Evolutionary conservation across 2,797 vertebrate species (phyloP).

Genomic region (Myotis vivesi): DNA sequence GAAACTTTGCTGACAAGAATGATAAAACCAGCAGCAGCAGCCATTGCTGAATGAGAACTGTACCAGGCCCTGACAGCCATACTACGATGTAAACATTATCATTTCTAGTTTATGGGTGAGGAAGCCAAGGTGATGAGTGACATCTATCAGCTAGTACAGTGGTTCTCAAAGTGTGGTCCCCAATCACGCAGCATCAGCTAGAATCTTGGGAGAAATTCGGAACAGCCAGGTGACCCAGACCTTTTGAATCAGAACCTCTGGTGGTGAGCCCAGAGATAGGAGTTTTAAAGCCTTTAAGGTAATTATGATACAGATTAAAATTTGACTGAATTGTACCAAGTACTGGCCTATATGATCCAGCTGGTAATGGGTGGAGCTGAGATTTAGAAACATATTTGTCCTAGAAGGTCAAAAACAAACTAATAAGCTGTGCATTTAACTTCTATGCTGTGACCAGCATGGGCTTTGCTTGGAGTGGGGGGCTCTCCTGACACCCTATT

Average conservation of each 20-base stretch:
- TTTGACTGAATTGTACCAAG: background rate
- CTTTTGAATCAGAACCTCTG: background rate
- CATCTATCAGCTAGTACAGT: no score
- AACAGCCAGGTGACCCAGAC: background rate
- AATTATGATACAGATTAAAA: background rate
- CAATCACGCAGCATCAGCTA: background rate
- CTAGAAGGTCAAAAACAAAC: background rate
- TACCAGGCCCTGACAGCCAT: accelerated
- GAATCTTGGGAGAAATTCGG: background rate
- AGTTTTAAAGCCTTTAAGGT: background rate
- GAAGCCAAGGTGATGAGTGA: background rate
- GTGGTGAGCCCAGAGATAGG: background rate
- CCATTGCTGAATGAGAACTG: background rate
- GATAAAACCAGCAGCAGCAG: no score
- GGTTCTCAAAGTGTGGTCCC: background rate
- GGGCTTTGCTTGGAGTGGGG: background rate
- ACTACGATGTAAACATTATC: background rate
- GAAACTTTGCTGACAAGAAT: background rate
- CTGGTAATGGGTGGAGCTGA: background rate
- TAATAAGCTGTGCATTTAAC: background rate
- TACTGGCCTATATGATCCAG: background rate
- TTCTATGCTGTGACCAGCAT: background rate
- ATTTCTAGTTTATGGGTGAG: background rate
- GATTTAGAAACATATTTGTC: background rate
- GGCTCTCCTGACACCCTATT: background rate